Conservation (phyloP, 2,113 vertebrate species). For the Calidris pygmaea region DNA sequence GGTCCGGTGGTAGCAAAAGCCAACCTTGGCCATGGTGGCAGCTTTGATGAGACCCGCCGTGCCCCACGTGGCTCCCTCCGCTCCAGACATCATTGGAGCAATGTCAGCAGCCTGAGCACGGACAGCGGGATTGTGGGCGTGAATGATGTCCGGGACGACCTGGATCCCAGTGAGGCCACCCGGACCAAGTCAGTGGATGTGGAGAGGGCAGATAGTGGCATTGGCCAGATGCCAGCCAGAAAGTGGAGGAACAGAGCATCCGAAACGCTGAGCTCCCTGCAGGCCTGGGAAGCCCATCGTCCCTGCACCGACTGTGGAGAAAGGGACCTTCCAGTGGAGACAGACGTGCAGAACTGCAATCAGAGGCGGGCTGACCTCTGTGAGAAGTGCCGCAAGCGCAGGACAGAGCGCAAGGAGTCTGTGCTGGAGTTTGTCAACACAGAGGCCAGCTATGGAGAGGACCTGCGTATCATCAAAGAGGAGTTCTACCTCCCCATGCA, state of each 20-base stretch:
- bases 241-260: conserved; percentile 82
- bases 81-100: conserved; percentile 87
- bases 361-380: conserved; percentile 81
- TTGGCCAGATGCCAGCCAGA: conserved; percentile 81
- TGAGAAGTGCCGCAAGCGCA: conserved; percentile 82
- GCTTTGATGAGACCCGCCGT: conserved; percentile 65
- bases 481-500: conserved; percentile 91
- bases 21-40: conserved; percentile 75
- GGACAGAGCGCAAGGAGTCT: conserved; percentile 88
- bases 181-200: conserved; percentile 75
- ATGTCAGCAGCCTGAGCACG: conserved; percentile 87
- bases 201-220: conserved; percentile 86
- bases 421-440: conserved; percentile 92
- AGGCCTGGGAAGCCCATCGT: conserved; percentile 82
- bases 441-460: conserved; percentile 87
- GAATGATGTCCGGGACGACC: conserved; percentile 74
- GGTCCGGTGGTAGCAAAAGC: conserved; percentile 68
- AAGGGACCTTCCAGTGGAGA: conserved; percentile 70
- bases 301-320: conserved; percentile 88
- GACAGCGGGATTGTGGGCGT: conserved; percentile 89
- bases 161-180: conserved; percentile 73
- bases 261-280: conserved; percentile 68
- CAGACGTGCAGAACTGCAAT: conserved; percentile 67
- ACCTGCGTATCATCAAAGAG: conserved; percentile 88
- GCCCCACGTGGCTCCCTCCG: conserved; percentile 22